Evolutionary conservation across 2,888 invertebrate genomes (phyloP).

Genomic region (Charanyca ferruginea): DNA sequence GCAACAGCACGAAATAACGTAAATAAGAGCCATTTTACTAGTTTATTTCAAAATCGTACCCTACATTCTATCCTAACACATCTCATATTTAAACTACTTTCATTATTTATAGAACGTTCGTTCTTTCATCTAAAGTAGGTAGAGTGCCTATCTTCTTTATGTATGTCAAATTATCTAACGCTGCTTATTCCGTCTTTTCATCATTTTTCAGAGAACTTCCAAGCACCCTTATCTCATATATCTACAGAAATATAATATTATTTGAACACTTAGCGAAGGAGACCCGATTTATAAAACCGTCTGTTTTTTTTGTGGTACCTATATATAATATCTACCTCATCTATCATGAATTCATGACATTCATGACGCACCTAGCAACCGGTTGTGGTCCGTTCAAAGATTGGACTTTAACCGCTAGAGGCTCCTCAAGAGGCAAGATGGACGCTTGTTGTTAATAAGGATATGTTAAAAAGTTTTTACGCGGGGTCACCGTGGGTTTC

Average conservation of each 20-base stretch:
- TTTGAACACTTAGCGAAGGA: constrained; percentile 19
- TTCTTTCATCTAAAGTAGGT: not conserved
- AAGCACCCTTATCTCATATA: constrained; percentile 4
- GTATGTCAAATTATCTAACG: constrained; percentile 23
- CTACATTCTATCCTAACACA: not conserved
- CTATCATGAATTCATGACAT: too few species aligned
- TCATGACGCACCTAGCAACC: constrained; percentile 45
- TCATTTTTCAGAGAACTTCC: constrained; percentile 3
- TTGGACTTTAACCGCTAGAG: constrained; percentile 52
- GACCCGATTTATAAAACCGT: constrained; percentile 22
- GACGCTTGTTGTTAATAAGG: constrained; percentile 6
- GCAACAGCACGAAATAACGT: not conserved
- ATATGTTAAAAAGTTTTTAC: constrained; percentile 17
- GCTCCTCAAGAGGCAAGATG: constrained; percentile 32
- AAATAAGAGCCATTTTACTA: constrained; percentile 2
- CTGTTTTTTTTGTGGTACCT: constrained; percentile 20
- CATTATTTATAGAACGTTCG: not conserved
- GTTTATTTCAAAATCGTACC: constrained; percentile 7
- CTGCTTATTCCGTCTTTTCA: constrained; percentile 5
- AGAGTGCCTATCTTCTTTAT: not conserved
- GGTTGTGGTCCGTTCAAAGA: constrained; percentile 37
- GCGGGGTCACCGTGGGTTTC: not conserved
- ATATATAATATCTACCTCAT: constrained; percentile 13
- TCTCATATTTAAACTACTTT: constrained; percentile 23
- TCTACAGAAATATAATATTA: constrained; percentile 9